These are phyloP conservation scores for Montipora sp. DNA, from an alignment of 64 coral and sea anemone species.

Conservation along the genomic window DNA sequence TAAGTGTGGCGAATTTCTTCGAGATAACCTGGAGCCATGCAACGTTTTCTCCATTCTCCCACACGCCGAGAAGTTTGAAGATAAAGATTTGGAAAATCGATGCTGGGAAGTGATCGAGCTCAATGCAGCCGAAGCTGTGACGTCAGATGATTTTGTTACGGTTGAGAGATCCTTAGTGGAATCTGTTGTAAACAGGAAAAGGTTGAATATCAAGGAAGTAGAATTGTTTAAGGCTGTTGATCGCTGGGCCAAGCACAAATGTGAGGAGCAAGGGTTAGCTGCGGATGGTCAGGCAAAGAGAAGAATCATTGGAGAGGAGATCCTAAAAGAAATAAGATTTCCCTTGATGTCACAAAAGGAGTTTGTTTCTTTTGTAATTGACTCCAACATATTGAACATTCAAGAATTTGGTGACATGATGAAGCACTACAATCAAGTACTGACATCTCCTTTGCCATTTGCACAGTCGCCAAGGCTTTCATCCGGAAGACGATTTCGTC, in stretches of 20 bases:
- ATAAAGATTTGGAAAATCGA: slow-evolving; percentile 42
- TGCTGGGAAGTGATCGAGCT: slow-evolving; percentile 24
- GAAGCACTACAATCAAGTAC: neutral
- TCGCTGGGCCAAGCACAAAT: slow-evolving; percentile 6
- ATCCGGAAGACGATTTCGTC: neutral
- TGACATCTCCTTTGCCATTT: slow-evolving; percentile 16
- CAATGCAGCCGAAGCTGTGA: slow-evolving; percentile 7
- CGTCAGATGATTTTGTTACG: slow-evolving; percentile 17
- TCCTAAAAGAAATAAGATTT: slow-evolving; percentile 11
- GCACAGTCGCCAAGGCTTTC: neutral
- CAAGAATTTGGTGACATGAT: neutral
- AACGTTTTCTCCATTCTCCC: slow-evolving; percentile 30
- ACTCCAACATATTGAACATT: neutral
- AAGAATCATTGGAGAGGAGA: slow-evolving; percentile 36
- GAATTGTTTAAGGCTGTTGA: slow-evolving; percentile 34
- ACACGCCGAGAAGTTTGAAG: slow-evolving; percentile 26
- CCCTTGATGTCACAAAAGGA: slow-evolving; percentile 19
- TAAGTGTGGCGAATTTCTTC: neutral
- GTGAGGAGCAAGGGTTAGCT: neutral
- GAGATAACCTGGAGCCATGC: neutral
- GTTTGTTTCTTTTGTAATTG: slow-evolving; percentile 5
- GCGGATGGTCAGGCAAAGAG: neutral
- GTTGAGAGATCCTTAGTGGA: slow-evolving; percentile 4
- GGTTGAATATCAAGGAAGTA: neutral
- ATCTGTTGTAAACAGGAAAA: slow-evolving; percentile 1